A percentile compares a stretch with the other conserved stretches of the same genome.
phyloP scores from a whole-genome alignment of 2,888 invertebrate genomes.

The Pterostichus madidus region DNA sequence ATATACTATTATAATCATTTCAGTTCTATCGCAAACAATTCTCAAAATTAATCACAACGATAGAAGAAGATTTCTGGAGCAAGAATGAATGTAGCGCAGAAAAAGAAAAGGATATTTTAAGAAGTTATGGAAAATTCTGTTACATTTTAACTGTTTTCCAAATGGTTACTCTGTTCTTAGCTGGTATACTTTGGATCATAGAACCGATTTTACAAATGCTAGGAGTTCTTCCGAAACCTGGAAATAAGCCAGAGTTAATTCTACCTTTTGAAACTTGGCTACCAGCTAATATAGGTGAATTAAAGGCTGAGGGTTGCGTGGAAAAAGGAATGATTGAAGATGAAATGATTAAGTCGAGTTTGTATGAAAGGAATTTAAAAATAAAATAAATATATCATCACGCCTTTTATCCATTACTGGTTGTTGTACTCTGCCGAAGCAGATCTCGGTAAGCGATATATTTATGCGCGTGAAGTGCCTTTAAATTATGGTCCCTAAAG shows the following conservation, averaged over 20 bases:
- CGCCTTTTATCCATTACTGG: too few species aligned
- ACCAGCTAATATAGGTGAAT: neutral
- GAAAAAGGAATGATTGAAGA: neutral
- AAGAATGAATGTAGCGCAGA: neutral
- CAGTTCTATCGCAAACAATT: neutral
- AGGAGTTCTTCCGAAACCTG: neutral
- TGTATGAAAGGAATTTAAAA: too few species aligned
- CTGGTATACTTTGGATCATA: neutral
- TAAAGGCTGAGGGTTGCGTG: neutral
- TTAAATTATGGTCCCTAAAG: too few species aligned
- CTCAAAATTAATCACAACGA: neutral
- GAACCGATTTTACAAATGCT: neutral
- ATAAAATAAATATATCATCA: too few species aligned
- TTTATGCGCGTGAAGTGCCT: too few species aligned
- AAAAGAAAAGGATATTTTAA: conserved; percentile 10
- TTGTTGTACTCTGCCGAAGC: too few species aligned
- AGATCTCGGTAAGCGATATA: too few species aligned
- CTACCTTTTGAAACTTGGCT: conserved; percentile 16
- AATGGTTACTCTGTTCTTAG: neutral
- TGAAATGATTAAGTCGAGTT: too few species aligned
- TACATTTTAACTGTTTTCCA: conserved; percentile 3
- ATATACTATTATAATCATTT: neutral
- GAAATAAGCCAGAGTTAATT: neutral
- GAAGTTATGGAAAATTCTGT: conserved; percentile 13
- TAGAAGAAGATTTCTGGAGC: conserved; percentile 11